Percentiles rank a stretch among this genome's conserved stretches.
Conservation (phyloP, 2,113 vertebrate species). For the Passerina amoena region DNA sequence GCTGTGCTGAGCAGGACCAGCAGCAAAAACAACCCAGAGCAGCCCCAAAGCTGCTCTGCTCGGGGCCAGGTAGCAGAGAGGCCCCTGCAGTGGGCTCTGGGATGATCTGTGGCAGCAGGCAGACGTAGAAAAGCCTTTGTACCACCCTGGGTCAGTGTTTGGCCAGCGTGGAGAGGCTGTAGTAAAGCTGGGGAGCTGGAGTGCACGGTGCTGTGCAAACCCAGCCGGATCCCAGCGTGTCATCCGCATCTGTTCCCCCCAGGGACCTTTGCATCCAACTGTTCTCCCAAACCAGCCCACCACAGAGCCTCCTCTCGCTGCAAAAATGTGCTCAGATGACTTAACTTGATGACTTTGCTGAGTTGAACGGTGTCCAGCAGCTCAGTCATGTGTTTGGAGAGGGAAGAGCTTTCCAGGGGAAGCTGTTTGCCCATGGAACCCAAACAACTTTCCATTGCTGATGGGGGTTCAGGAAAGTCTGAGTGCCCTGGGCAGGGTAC, state of each 20-base stretch:
- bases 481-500: slow-evolving; percentile 7
- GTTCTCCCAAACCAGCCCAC: slow-evolving; percentile 59
- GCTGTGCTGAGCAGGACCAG: background rate
- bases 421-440: slow-evolving; percentile 53
- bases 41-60: background rate
- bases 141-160: background rate
- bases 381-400: slow-evolving; percentile 70
- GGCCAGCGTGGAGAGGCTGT: background rate
- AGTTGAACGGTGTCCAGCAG: slow-evolving; percentile 73
- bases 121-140: background rate
- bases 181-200: background rate
- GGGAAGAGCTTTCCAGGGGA: slow-evolving; percentile 49
- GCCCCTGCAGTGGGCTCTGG: fast-evolving
- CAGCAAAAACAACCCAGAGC: background rate
- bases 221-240: background rate
- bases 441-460: slow-evolving; percentile 64
- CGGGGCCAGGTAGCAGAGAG: background rate
- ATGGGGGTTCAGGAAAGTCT: slow-evolving; percentile 49
- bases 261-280: slow-evolving; percentile 57
- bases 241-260: slow-evolving; percentile 63
- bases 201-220: background rate
- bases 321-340: slow-evolving; percentile 69
- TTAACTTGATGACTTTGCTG: slow-evolving; percentile 68
- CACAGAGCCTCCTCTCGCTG: slow-evolving; percentile 40
- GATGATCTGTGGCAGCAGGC: background rate